These are phyloP conservation scores for Dione juno DNA, from an alignment of 2,888 invertebrate species.

Conservation along the genomic window DNA sequence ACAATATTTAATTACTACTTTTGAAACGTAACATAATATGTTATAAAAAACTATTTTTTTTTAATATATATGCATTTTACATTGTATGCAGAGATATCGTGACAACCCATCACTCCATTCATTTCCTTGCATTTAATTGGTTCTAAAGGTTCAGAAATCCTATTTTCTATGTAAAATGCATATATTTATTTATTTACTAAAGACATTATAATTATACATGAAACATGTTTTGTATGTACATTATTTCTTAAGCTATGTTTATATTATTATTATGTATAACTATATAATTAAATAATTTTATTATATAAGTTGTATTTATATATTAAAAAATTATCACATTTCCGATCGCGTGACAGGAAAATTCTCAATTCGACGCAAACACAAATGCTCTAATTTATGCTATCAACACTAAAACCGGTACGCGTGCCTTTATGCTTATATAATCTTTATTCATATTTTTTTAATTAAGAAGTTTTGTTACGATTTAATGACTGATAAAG, in stretches of 20 bases:
- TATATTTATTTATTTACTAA: neutral
- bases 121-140: too few relatives aligned
- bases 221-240: neutral
- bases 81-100: too few relatives aligned
- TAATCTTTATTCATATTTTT: neutral
- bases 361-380: slow-evolving; percentile 17
- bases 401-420: slow-evolving; percentile 8
- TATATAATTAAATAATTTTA: slow-evolving; percentile 4
- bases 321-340: slow-evolving; percentile 9
- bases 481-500: neutral
- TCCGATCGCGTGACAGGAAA: slow-evolving; percentile 24
- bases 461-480: neutral
- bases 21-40: too few relatives aligned
- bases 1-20: too few relatives aligned
- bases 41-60: too few relatives aligned
- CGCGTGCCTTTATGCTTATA: neutral
- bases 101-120: too few relatives aligned
- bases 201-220: neutral
- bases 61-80: too few relatives aligned
- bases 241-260: neutral
- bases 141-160: too few relatives aligned
- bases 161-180: too few relatives aligned
- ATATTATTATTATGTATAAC: neutral
- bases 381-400: slow-evolving; percentile 17
- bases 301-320: too few relatives aligned